Evolutionary conservation across 2,113 vertebrate species (phyloP).

Genomic region (Microtus richardsoni): DNA sequence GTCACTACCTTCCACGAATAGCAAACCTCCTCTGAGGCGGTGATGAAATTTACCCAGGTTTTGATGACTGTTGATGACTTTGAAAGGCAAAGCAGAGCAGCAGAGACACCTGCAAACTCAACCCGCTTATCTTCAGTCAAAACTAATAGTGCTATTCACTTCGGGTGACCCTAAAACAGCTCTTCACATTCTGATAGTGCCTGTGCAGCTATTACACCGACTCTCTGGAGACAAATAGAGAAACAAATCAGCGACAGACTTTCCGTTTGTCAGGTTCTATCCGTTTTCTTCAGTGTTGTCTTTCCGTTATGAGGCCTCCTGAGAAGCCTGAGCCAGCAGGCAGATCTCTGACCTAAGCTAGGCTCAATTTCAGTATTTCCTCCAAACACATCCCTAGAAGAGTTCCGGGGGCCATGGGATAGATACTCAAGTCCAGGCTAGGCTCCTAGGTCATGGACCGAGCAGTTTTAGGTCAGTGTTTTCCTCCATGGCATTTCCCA

Average conservation of each 20-base stretch:
- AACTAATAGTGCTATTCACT: constrained; percentile 29
- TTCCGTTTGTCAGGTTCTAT: not conserved
- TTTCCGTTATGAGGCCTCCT: not conserved
- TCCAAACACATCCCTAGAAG: constrained; percentile 6
- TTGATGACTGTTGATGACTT: not conserved
- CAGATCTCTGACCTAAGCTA: constrained; percentile 30
- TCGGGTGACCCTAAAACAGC: constrained; percentile 50
- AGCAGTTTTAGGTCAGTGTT: constrained; percentile 2
- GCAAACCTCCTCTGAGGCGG: not conserved
- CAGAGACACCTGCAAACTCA: not conserved
- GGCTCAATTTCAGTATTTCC: not conserved
- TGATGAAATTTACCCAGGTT: not conserved
- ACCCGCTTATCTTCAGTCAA: not conserved
- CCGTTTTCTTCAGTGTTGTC: not conserved
- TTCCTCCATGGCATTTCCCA: not conserved
- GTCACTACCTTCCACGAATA: not conserved
- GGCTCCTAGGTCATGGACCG: not conserved
- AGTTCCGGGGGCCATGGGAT: not conserved
- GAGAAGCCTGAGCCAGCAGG: constrained; percentile 33
- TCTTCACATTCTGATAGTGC: constrained; percentile 8
- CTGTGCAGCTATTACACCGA: constrained; percentile 40
- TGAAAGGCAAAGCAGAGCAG: not conserved
- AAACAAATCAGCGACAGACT: constrained; percentile 51
- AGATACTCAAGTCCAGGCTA: not conserved
- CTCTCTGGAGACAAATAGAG: constrained; percentile 40